These are phyloP conservation scores for Epinephelus cyanopodus DNA, from an alignment of 2,113 vertebrate species.

Conservation along the genomic window DNA sequence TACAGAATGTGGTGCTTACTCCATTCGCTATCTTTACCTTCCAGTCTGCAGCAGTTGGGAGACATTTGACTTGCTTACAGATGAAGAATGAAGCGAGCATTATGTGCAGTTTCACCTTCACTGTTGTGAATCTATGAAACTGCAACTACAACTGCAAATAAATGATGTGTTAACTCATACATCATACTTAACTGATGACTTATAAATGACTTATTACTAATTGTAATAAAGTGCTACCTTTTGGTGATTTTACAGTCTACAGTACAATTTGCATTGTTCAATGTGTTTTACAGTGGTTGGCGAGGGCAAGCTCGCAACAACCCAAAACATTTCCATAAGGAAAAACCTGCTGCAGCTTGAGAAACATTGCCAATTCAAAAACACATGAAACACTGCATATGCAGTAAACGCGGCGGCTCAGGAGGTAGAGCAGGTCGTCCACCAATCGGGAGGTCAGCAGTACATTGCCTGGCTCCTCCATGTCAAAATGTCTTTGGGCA, in stretches of 20 bases:
- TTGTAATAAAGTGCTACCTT: constrained; percentile 11
- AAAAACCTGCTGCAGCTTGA: no score
- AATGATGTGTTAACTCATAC: background rate
- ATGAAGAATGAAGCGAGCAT: background rate
- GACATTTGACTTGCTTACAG: background rate
- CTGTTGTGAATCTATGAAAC: background rate
- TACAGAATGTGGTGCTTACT: background rate
- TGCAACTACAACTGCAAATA: background rate
- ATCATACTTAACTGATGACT: background rate
- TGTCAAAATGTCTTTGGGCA: no score
- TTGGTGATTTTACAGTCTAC: background rate
- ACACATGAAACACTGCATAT: no score
- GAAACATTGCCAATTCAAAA: no score
- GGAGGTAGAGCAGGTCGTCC: no score
- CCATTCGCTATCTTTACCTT: background rate
- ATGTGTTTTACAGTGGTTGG: constrained; percentile 11
- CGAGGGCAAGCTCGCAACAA: no score
- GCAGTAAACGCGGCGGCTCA: no score
- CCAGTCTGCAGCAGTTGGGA: background rate
- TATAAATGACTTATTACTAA: background rate
- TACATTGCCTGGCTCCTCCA: no score
- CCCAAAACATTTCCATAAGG: no score
- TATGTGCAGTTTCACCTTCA: background rate
- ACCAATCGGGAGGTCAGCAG: no score
- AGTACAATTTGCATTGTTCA: constrained; percentile 7